Evolutionary conservation across 1,140 invertebrate species (phyloP), one percentile per base, ranked within the genome.

Genomic region (Phymastichus coffea): DNA sequence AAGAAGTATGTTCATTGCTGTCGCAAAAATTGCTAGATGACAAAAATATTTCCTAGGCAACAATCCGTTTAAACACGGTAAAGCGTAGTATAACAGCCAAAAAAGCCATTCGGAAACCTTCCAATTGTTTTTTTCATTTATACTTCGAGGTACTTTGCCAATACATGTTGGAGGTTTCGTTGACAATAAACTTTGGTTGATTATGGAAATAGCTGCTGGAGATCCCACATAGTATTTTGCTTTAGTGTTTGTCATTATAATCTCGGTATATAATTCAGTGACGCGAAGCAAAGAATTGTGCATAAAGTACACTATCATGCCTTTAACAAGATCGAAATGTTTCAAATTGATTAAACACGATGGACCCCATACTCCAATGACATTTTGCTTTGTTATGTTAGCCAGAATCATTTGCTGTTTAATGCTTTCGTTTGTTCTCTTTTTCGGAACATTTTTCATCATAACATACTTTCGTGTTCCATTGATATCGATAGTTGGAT

Each of bases 271-370:
- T 6, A 20, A 38, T 46, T 56, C 28, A 28, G 19, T 56, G 1
- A 63, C 62, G 8, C 64, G 61, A 12, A 64, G 35, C 10, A 67
- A 33, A 53, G 48, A 12, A 46, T 28, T 15, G 30, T 67, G 66
- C 64, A 67, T 59, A 28, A 47, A 57, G 37, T 67, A 63, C 25
- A 59, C 46, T 15, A 49, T 20, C 63, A 65, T 67, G 10, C 63
- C 64, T 10, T 63, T 38, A 4, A 15, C 59, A 14, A 67, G 20
- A 43, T 63, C 37, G 30, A 65, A 67, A 53, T 53, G 2, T 12
- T 41, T n/a, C 26, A 28, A 38, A 52, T 52, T 51, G 55, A 67
- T 67, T 22, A 65, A 43, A 38, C 6, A 14, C 3, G 61, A 65
- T 15, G 63, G 54, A 4, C 66, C 63, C 22, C 19, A 48, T 12